phyloP scores from a whole-genome alignment of 2,797 vertebrate genomes.

The Gallirallus australis region DNA sequence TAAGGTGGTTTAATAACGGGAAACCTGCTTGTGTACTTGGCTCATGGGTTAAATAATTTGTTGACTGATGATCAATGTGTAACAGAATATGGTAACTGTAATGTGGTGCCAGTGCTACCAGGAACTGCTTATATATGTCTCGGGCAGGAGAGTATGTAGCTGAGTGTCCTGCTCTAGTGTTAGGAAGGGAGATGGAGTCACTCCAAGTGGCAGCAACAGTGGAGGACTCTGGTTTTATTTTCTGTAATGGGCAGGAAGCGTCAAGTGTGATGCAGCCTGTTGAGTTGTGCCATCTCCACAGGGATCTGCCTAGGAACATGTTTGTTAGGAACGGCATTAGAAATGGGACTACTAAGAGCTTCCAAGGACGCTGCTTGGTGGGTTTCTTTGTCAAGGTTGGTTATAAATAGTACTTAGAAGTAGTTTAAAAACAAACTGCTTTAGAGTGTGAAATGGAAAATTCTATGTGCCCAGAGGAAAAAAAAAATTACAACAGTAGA shows the following conservation, averaged over 20 bases:
- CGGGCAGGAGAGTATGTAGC: neutral
- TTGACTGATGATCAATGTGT: fast-evolving
- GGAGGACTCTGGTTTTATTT: neutral
- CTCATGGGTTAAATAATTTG: neutral
- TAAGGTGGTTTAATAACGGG: neutral
- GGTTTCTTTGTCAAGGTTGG: neutral
- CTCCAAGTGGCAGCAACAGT: neutral
- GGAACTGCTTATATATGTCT: neutral
- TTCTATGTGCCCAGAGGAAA: neutral
- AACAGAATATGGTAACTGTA: neutral
- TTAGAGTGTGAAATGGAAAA: neutral
- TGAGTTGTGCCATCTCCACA: neutral
- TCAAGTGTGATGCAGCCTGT: neutral
- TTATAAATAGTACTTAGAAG: neutral
- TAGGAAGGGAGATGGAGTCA: too few relatives aligned
- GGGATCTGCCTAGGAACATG: neutral
- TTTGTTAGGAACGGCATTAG: neutral
- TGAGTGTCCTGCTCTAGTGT: neutral
- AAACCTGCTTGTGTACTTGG: neutral
- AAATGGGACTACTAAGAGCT: neutral
- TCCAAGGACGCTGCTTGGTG: neutral
- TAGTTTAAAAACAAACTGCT: neutral
- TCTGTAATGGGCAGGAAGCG: neutral
- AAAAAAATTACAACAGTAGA: neutral
- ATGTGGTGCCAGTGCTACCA: neutral